Base-by-base conservation (phyloP, 1,140 invertebrate species). In the Zaprionus davidi region DNA sequence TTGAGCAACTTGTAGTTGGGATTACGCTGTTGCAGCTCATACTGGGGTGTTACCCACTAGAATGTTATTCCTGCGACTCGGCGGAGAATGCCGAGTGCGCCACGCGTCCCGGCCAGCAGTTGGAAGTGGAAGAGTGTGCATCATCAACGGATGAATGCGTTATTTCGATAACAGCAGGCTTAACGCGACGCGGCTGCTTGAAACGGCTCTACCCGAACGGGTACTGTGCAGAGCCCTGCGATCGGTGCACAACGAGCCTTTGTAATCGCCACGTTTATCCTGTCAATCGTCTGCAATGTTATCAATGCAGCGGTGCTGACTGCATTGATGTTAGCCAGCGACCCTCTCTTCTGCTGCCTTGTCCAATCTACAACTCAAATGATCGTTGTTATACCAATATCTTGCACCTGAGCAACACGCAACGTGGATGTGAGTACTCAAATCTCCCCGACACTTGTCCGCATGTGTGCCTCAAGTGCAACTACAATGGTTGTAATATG, bases 361-460 rank as follows among this genome's bases (percentile, higher is more conserved):
- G 91, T 34, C 86, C 86, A 1, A 9, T 91, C 6, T 92, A 92
- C 41, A 56, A 58, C 15, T 70, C 68, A 11, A 63, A 71, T 3
- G 91, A 92, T 81, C 71, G 90, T 4, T 92, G 91, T 63, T 92
- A 82, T 49, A 92, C 91, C 11, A 91, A 92, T 34, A 67, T 92
- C 1, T 0, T 91, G 4, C 75, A 85, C 3, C 6, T 85, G 22
- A 66, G 68, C 31, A 91, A 90, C 46, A 88, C 91, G 6, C 66
- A 57, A 28, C 74, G 90, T 0, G 90, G 90, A n/a, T 92, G 91
- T 49, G 90, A 90, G 70, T 28, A 82, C 13, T 71, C 84, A 0
- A 75, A 88, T 68, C 58, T 82, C 20, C 78, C 86, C 0, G 31
- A 2, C 0, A 71, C 53, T 11, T 92, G 90, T 58, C 83, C 90